Percentiles rank a stretch among this genome's conserved stretches.
phyloP scores from a whole-genome alignment of 2,888 invertebrate genomes.

The Cephus spinipes region DNA sequence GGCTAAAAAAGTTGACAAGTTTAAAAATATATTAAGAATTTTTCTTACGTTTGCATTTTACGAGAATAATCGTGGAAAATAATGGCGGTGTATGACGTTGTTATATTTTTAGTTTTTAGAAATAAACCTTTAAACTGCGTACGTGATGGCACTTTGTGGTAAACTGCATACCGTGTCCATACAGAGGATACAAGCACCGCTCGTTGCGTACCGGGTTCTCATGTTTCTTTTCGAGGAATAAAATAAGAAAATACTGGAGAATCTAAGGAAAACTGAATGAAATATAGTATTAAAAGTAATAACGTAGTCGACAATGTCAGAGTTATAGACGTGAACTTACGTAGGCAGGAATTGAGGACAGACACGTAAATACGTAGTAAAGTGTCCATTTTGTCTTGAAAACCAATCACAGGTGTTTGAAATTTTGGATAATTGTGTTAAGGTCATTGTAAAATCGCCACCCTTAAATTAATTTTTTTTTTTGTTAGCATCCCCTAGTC shows the following conservation, averaged over 20 bases:
- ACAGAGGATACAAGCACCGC: background rate
- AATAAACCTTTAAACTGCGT: constrained; percentile 48
- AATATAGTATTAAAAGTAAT: background rate
- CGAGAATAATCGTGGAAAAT: background rate
- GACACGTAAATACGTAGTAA: background rate
- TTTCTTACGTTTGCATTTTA: background rate
- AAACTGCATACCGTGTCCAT: background rate
- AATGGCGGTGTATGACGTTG: background rate
- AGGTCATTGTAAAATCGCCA: background rate
- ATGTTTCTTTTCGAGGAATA: background rate
- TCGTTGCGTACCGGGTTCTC: background rate
- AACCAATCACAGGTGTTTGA: background rate
- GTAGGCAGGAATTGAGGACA: background rate
- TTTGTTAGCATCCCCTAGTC: background rate
- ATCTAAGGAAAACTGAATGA: background rate
- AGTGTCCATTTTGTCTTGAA: background rate
- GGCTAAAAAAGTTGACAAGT: background rate
- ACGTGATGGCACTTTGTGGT: constrained; percentile 53
- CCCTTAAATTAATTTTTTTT: background rate
- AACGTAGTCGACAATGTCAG: background rate
- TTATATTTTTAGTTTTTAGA: constrained; percentile 51
- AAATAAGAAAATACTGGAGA: background rate
- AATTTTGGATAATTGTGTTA: background rate
- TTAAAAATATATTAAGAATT: background rate
- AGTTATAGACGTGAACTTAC: background rate